These are phyloP conservation scores for Sparidentex hasta DNA, from an alignment of 2,797 vertebrate species.

Conservation along the genomic window DNA sequence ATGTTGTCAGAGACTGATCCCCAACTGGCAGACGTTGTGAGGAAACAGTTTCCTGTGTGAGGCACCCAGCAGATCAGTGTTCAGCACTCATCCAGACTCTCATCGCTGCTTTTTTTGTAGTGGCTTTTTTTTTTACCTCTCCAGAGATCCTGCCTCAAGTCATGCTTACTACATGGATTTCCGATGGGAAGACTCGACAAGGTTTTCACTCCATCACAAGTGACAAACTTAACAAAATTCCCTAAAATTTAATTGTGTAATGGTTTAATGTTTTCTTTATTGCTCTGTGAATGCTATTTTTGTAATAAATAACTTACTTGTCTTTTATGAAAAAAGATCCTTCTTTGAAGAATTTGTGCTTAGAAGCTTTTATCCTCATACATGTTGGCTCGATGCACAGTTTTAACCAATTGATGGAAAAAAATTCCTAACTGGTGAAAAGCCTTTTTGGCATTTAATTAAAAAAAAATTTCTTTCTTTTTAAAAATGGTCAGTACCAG, in stretches of 20 bases:
- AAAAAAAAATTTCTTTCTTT: neutral
- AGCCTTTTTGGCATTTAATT: neutral
- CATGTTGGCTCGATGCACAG: neutral
- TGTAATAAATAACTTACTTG: constrained; percentile 38
- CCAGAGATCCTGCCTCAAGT: constrained; percentile 45
- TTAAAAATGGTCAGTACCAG: neutral
- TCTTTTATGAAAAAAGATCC: constrained; percentile 32
- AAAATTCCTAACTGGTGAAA: neutral
- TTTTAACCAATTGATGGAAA: neutral
- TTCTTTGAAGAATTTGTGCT: neutral
- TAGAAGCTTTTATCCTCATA: neutral
- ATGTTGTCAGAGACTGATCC: constrained; percentile 89
- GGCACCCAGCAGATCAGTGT: constrained; percentile 36
- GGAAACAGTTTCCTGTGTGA: constrained; percentile 80
- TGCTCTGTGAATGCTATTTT: constrained; percentile 58
- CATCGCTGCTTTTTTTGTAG: constrained; percentile 59
- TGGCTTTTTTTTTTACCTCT: constrained; percentile 43
- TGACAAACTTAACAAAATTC: neutral
- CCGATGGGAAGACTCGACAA: constrained; percentile 49
- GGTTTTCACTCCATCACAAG: constrained; percentile 21
- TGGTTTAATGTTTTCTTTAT: constrained; percentile 21
- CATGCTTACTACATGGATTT: constrained; percentile 65
- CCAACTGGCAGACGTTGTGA: constrained; percentile 86
- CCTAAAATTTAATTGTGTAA: constrained; percentile 20
- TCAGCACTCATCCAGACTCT: constrained; percentile 51